Evolutionary conservation across 2,888 invertebrate genomes (phyloP), one percentile per base, ranked within the genome.

Genomic region (Eueremaeus valkanovi): DNA sequence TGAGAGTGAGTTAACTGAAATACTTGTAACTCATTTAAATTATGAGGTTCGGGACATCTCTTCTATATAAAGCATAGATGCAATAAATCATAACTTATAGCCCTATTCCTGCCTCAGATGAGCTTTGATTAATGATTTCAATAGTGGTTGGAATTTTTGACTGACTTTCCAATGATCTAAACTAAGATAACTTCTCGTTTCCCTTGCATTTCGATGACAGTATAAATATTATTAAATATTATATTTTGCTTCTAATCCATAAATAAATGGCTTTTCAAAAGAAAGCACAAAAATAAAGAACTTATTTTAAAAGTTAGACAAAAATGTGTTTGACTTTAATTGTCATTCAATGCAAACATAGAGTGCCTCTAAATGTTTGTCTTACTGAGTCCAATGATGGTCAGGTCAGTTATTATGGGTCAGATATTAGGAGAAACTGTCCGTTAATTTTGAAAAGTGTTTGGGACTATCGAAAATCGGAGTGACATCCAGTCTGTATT

Each of bases 11-110:
- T 61, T 29, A 31, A 33, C 29, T 31, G 8, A 16, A 61, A 61
- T 3, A 61, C 61, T 31, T 61, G 61, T 61, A 61, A 33, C 61
- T 61, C 31, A 61, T 29, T 61, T 61, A 31, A 61, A 31, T 61
- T 61, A 61, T 61, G 61, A 61, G 61, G 9, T 31, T 61, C 61
- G 61, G 61, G 31, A 61, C 61, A 31, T 61, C 51, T 51, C 9
- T 31, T 61, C 29, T 33, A 3, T 61, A 61, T 61, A 61, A 61
- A 61, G 61, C 31, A 31, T 55, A 13, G n/a, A 9, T 27, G 31
- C 61, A 61, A 61, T 61, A 61, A 61, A 61, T 61, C 61, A 61
- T 61, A 61, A 61, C 61, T 61, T 9, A 61, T 61, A 61, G n/a
- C 21, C 2, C 27, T 61, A 61, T 61, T 61, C 61, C 31, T 31